These are phyloP conservation scores for Lampris incognitus DNA, from an alignment of 2,113 vertebrate genomes.

Conservation along the genomic window DNA sequence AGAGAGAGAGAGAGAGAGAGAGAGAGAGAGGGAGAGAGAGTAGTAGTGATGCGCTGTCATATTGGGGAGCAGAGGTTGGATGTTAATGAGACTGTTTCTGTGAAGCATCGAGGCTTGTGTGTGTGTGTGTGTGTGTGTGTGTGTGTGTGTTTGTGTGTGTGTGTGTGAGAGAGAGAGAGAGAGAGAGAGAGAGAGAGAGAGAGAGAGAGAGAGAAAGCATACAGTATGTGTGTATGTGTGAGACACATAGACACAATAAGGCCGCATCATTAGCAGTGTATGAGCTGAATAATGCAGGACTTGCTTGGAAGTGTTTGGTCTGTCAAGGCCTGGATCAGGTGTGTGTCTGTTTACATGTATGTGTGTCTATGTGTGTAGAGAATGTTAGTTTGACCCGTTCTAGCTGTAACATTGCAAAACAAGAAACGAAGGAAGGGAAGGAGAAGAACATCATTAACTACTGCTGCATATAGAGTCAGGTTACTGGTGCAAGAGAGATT, in stretches of 20 bases:
- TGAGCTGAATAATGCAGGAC: background rate
- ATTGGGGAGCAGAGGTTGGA: slow-evolving; percentile 45
- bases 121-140: slow-evolving; percentile 6
- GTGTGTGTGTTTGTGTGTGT: slow-evolving; percentile 22
- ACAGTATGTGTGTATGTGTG: background rate
- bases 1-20: slow-evolving; percentile 2
- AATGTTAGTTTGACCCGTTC: no score
- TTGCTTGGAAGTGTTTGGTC: background rate
- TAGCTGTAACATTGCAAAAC: background rate
- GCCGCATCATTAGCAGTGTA: background rate
- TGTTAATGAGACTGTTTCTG: slow-evolving; percentile 52
- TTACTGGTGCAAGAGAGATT: no score
- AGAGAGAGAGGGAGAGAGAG: slow-evolving; percentile 9
- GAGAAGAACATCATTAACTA: background rate
- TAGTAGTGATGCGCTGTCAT: slow-evolving; percentile 47
- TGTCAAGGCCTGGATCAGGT: no score
- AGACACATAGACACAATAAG: background rate
- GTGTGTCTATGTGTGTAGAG: no score
- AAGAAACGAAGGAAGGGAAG: no score
- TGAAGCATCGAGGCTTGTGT: slow-evolving; percentile 8
- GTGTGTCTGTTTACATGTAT: no score
- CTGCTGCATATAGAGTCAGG: slow-evolving; percentile 6
- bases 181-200: slow-evolving; percentile 4
- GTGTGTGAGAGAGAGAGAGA: slow-evolving; percentile 33
- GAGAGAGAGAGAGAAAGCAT: background rate